phyloP scores from a whole-genome alignment of 92 coral and sea anemone species.

The Montipora capitata region DNA sequence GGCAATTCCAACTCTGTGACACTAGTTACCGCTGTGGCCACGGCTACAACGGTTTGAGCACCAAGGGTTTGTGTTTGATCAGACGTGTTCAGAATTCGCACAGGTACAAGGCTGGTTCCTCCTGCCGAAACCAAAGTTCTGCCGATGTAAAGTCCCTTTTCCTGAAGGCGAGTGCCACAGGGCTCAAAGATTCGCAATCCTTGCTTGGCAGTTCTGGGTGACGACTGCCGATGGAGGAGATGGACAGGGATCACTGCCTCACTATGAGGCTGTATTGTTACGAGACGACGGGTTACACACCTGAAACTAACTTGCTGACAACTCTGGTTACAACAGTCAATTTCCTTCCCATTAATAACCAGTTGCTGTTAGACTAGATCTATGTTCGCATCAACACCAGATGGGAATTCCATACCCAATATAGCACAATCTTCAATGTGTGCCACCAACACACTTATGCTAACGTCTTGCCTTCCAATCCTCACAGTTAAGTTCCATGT shows the following conservation, averaged over 20 bases:
- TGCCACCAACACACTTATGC: constrained; percentile 53
- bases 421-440: constrained; percentile 55
- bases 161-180: constrained; percentile 38
- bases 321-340: constrained; percentile 38
- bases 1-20: neutral
- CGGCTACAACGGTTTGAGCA: constrained; percentile 42
- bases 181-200: constrained; percentile 16
- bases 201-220: constrained; percentile 2
- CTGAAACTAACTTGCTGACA: constrained; percentile 42
- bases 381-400: constrained; percentile 47
- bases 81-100: constrained; percentile 24
- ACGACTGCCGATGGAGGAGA: neutral
- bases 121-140: constrained; percentile 32
- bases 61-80: constrained; percentile 34
- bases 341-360: constrained; percentile 23
- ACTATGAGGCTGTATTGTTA: constrained; percentile 44
- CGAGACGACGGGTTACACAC: constrained; percentile 53
- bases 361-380: constrained; percentile 27
- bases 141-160: constrained; percentile 48
- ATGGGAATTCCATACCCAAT: constrained; percentile 58
- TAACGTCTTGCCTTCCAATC: constrained; percentile 55
- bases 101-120: constrained; percentile 22
- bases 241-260: constrained; percentile 54
- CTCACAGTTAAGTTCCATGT: constrained; percentile 14
- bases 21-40: constrained; percentile 15